phyloP scores from a whole-genome alignment of 2,888 invertebrate genomes.

The Limenitis arthemis region DNA sequence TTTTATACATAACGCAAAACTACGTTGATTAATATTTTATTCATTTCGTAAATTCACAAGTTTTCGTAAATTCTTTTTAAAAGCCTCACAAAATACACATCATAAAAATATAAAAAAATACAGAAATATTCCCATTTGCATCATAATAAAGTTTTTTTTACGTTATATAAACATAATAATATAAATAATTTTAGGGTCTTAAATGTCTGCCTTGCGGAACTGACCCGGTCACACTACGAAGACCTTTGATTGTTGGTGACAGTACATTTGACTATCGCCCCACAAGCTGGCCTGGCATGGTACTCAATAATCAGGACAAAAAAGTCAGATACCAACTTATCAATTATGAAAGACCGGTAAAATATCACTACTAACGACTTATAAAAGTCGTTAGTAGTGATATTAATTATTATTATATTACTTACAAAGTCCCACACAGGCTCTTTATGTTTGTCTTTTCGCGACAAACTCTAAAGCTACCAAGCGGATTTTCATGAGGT shows the following conservation, averaged over 20 bases:
- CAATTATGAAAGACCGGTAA: slow-evolving; percentile 53
- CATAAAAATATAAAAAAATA: too few species aligned
- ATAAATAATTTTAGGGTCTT: slow-evolving; percentile 38
- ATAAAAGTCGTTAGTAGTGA: too few species aligned
- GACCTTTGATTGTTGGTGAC: slow-evolving; percentile 59
- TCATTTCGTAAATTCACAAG: too few species aligned
- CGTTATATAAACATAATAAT: background rate
- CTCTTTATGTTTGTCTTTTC: background rate
- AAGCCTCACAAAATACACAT: too few species aligned
- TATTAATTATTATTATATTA: too few species aligned
- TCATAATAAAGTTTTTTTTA: background rate
- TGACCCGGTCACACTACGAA: slow-evolving; percentile 53
- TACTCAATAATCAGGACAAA: slow-evolving; percentile 59
- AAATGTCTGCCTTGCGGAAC: slow-evolving; percentile 53
- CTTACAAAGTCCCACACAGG: too few species aligned
- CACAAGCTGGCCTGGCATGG: slow-evolving; percentile 60
- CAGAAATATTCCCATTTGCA: background rate
- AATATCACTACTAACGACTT: too few species aligned
- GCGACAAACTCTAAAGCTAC: background rate
- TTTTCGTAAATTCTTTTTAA: too few species aligned
- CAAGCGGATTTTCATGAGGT: too few species aligned
- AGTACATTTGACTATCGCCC: slow-evolving; percentile 63
- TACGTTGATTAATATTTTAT: too few species aligned
- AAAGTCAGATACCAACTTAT: slow-evolving; percentile 60
- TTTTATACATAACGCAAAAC: too few species aligned